phyloP scores from a whole-genome alignment of 1,140 invertebrate species.

The Ectropis grisescens region DNA sequence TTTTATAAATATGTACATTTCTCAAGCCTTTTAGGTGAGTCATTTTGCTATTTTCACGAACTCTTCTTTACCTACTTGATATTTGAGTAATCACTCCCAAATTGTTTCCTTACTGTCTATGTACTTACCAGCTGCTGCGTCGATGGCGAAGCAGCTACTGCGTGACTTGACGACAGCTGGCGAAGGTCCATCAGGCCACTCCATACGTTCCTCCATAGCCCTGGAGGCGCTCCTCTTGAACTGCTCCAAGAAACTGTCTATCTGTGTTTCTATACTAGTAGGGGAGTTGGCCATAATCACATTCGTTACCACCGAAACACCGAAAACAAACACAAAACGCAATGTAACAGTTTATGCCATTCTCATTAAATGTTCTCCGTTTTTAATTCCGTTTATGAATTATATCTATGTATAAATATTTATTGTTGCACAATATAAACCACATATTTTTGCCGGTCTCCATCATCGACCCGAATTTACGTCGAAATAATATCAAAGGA shows the following conservation, averaged over 20 bases:
- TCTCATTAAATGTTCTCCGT: conserved; percentile 18
- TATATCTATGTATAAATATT: too few species aligned
- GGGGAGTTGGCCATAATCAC: conserved; percentile 74
- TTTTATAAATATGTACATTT: too few species aligned
- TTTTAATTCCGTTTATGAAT: too few species aligned
- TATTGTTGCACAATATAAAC: too few species aligned
- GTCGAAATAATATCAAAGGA: conserved; percentile 34
- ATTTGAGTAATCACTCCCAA: too few species aligned
- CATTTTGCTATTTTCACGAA: too few species aligned
- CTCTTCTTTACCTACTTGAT: too few species aligned
- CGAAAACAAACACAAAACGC: conserved; percentile 61
- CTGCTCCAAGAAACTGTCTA: conserved; percentile 85
- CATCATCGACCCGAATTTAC: conserved; percentile 36
- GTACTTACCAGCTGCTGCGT: conserved; percentile 62
- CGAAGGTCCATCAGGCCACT: conserved; percentile 56
- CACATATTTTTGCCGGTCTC: conserved; percentile 12
- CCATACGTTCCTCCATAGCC: conserved; percentile 76
- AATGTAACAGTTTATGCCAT: conserved; percentile 39
- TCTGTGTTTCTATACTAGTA: conserved; percentile 82
- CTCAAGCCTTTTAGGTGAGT: too few species aligned
- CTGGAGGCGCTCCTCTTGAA: conserved; percentile 82
- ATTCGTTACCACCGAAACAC: conserved; percentile 51
- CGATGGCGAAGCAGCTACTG: conserved; percentile 64
- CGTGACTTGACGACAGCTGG: conserved; percentile 52
- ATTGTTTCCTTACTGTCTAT: too few species aligned